A percentile compares a stretch with the other conserved stretches of the same genome.
Evolutionary conservation across 1,140 invertebrate genomes (phyloP).

Genomic region (Acromyrmex echinatior): DNA sequence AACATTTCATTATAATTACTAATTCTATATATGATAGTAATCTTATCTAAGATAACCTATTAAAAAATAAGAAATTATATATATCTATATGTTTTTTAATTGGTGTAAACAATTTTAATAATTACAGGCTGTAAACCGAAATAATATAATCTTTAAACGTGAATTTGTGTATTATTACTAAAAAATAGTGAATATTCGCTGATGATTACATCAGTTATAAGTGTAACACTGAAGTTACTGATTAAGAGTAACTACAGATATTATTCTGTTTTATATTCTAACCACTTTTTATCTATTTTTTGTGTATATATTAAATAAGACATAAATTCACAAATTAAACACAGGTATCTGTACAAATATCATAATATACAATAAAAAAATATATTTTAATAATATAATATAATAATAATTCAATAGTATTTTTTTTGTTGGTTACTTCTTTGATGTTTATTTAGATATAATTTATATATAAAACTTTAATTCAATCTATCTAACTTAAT

Average conservation of each 20-base stretch:
- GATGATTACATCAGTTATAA: too few relatives aligned
- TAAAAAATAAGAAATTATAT: too few relatives aligned
- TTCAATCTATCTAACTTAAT: not conserved
- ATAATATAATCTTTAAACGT: too few relatives aligned
- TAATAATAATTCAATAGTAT: not conserved
- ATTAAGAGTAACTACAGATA: not conserved
- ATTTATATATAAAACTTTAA: not conserved
- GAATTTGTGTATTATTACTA: too few relatives aligned
- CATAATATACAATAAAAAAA: not conserved
- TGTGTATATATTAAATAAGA: not conserved
- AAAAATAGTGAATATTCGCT: too few relatives aligned
- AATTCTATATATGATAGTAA: constrained; percentile 1
- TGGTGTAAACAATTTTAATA: too few relatives aligned
- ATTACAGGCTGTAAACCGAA: too few relatives aligned
- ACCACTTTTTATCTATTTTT: not conserved
- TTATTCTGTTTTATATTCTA: not conserved
- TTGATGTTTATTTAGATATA: not conserved
- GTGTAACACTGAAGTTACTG: too few relatives aligned
- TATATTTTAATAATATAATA: not conserved
- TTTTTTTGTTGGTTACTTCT: not conserved
- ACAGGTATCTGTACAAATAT: not conserved
- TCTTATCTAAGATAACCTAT: not conserved
- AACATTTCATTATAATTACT: not conserved
- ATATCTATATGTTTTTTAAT: too few relatives aligned
- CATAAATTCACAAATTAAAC: not conserved